Evolutionary conservation across 2,888 invertebrate genomes (phyloP), one percentile per base, ranked within the genome.

Genomic region (Catonia carolina): DNA sequence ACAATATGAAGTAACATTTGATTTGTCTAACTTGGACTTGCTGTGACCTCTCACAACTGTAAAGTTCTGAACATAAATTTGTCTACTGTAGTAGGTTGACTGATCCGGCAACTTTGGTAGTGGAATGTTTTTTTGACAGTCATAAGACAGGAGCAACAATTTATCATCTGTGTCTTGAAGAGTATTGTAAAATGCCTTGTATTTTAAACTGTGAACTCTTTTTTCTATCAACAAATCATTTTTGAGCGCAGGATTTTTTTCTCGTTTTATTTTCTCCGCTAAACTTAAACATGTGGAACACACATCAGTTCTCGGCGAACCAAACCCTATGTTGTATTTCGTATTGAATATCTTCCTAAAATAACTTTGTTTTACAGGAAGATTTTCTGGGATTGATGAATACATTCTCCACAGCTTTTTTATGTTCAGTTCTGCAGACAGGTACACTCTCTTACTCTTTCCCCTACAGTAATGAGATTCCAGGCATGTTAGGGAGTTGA

Each of bases 71-170:
- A n/a, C n/a, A n/a, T n/a, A n/a, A n/a, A n/a, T n/a, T n/a, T n/a
- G n/a, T n/a, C n/a, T n/a, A n/a, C n/a, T n/a, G n/a, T n/a, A n/a
- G n/a, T n/a, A n/a, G n/a, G n/a, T n/a, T n/a, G n/a, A n/a, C n/a
- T n/a, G n/a, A n/a, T n/a, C n/a, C n/a, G n/a, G n/a, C n/a, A n/a
- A n/a, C n/a, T n/a, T n/a, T n/a, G n/a, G 45, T 8, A 42, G n/a
- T 20, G 41, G 41, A n/a, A 53, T 8, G 15, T 53, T 53, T 53
- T 53, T 36, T 27, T 53, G 53, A 42, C 42, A 53, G 42, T 53
- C n/a, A n/a, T n/a, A n/a, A n/a, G n/a, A n/a, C n/a, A n/a, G n/a
- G n/a, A n/a, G n/a, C n/a, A 49, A 31, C 4, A 49, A n/a, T 49
- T 49, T 31, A 5, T 49, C 33, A 7, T 49, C 17, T 15, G 6